Percentiles rank a stretch among this genome's conserved stretches.
These are phyloP conservation scores for Falco cherrug DNA, from an alignment of 2,797 vertebrate species.

Conservation along the genomic window DNA sequence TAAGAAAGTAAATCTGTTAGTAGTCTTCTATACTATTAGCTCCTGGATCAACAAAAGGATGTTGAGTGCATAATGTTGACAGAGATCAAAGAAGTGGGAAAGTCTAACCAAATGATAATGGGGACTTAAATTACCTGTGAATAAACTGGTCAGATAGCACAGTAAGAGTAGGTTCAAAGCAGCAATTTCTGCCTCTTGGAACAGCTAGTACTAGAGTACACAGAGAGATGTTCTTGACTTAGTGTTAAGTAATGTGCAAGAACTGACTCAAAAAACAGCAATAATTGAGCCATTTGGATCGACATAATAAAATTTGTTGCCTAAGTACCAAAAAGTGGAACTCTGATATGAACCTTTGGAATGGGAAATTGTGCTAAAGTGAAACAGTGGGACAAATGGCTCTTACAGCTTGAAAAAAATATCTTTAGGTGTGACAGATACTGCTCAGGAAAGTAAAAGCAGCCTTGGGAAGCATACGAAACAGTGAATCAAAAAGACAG, in stretches of 20 bases:
- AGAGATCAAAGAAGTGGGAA: constrained; percentile 65
- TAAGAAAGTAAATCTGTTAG: constrained; percentile 37
- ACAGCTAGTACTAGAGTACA: constrained; percentile 31
- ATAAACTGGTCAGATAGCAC: constrained; percentile 57
- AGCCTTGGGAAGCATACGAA: not conserved
- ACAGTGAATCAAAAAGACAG: not conserved
- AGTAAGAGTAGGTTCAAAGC: constrained; percentile 34
- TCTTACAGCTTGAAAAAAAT: not conserved
- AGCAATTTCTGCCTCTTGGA: constrained; percentile 43
- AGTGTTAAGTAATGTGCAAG: not conserved
- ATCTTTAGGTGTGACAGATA: not conserved
- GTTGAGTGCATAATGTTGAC: constrained; percentile 54
- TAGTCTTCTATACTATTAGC: not conserved
- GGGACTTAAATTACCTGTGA: constrained; percentile 48
- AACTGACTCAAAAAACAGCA: not conserved
- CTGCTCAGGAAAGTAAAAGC: not conserved
- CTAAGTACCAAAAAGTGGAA: not conserved
- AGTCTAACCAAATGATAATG: constrained; percentile 53
- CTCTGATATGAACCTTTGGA: not conserved
- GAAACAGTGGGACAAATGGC: not conserved
- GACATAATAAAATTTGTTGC: not conserved
- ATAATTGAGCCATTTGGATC: not conserved
- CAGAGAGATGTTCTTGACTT: not conserved
- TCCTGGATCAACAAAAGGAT: constrained; percentile 45
- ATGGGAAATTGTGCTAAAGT: not conserved